Conservation (phyloP, 2,797 vertebrate species). For the Adrianichthys oophorus region DNA sequence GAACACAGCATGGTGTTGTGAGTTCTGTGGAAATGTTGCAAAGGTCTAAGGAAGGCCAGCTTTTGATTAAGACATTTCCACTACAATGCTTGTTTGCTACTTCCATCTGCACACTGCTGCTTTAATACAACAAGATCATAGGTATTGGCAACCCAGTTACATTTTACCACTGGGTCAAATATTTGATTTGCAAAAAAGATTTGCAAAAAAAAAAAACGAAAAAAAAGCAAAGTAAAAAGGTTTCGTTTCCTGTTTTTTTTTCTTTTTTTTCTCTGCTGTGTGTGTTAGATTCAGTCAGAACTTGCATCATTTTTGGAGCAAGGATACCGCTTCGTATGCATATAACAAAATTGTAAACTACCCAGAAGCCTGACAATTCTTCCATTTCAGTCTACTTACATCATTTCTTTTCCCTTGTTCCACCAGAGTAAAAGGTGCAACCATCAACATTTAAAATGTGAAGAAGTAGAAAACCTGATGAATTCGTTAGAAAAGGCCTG, state of each 20-base stretch:
- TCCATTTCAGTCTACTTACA: slow-evolving; percentile 8
- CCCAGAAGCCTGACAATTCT: neutral
- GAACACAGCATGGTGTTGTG: slow-evolving; percentile 59
- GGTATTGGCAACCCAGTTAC: slow-evolving; percentile 40
- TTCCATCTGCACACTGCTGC: slow-evolving; percentile 34
- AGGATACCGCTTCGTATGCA: slow-evolving; percentile 2
- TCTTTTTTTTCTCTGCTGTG: slow-evolving; percentile 8
- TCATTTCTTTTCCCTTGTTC: neutral
- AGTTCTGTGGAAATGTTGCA: slow-evolving; percentile 60
- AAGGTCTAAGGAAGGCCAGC: slow-evolving; percentile 61
- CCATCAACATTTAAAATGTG: slow-evolving; percentile 11
- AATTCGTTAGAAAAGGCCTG: neutral
- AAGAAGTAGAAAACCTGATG: slow-evolving; percentile 1
- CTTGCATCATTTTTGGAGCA: slow-evolving; percentile 20
- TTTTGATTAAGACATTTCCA: slow-evolving; percentile 64
- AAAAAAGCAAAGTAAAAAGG: slow-evolving; percentile 12
- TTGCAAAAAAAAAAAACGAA: slow-evolving; percentile 13
- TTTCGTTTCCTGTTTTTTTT: neutral
- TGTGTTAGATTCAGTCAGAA: slow-evolving; percentile 3
- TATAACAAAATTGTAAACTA: slow-evolving; percentile 12
- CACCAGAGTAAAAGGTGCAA: slow-evolving; percentile 6
- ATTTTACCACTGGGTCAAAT: slow-evolving; percentile 50
- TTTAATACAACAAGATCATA: slow-evolving; percentile 43
- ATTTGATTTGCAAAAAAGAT: slow-evolving; percentile 20
- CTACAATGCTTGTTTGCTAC: slow-evolving; percentile 53